These are phyloP conservation scores for Nycticryphes semicollaris DNA, from an alignment of 2,113 vertebrate genomes.

Conservation along the genomic window DNA sequence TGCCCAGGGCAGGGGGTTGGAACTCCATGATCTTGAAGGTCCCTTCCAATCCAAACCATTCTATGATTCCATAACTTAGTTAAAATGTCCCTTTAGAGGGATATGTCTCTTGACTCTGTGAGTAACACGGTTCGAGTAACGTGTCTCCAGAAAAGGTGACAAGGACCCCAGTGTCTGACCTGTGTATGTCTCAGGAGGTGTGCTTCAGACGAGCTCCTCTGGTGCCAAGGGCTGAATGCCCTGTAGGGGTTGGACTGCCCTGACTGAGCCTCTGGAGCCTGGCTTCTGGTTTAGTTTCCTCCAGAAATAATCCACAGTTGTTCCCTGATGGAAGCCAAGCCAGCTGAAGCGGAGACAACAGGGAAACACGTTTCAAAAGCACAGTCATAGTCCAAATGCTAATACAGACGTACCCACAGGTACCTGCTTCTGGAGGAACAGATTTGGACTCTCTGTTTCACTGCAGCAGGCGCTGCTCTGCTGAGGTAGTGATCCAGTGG, in stretches of 20 bases:
- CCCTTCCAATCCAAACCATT: too few relatives aligned
- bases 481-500: neutral
- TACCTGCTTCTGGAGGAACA: neutral
- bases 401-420: neutral
- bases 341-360: neutral
- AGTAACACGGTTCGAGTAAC: neutral
- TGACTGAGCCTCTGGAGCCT: neutral
- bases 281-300: neutral
- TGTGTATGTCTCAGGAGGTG: neutral
- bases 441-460: neutral
- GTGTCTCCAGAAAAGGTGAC: neutral
- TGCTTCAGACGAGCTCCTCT: accelerated
- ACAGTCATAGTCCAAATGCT: neutral
- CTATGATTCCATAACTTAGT: neutral
- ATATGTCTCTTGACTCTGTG: neutral
- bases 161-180: neutral
- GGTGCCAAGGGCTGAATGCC: neutral
- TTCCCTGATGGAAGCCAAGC: neutral
- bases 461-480: neutral
- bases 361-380: neutral
- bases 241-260: neutral
- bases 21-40: too few relatives aligned
- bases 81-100: neutral
- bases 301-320: neutral
- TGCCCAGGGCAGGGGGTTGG: too few relatives aligned